Base-by-base conservation (phyloP, 2,113 vertebrate species). In the Sigmodon hispidus region DNA sequence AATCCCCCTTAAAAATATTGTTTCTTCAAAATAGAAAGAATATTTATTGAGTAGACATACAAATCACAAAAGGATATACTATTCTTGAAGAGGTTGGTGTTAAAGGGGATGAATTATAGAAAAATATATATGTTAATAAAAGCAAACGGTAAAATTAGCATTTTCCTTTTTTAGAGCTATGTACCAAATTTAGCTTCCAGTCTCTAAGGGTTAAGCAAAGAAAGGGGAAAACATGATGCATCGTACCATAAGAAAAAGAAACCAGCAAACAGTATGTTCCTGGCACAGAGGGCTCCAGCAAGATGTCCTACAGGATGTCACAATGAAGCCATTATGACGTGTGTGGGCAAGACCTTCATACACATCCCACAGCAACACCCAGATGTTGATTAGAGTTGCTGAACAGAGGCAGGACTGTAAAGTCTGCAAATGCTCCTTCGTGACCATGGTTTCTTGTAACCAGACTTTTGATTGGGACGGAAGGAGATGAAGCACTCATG, bases 61-160 rank as follows among this genome's bases (percentile, higher is more conserved):
- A 15, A 90, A 55, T 89, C 83, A 73, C 65, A 94, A 90, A 96
- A 73, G 61, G 67, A 72, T 67, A 73, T 4, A 61, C 17, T 65
- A 76, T 86, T 12, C 59, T 91, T 86, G 48, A 93, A 90, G 52
- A 24, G 65, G 0, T n/a, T 43, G 26, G n/a, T 87, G 26, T 63
- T 93, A 55, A 90, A 95, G 89, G 12, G 24, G 36, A 83, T 87
- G 6, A 4, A 86, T 59, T 50, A 45, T 13, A 57, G 50, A 9
- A 89, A 90, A 95, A 70, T 36, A 79, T 5, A 19, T 57, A 19
- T 57, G 36, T n/a, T 16, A 72, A 67, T 11, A 89, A 92, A 90
- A 96, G 61, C 45, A 72, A 87, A 93, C 40, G 34, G 63, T 92
- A 94, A 95, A 90, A 96, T 85, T 45, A 87, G 91, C 77, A 77